Conservation (phyloP, 2,113 vertebrate genomes). For the Etia nguti region DNA sequence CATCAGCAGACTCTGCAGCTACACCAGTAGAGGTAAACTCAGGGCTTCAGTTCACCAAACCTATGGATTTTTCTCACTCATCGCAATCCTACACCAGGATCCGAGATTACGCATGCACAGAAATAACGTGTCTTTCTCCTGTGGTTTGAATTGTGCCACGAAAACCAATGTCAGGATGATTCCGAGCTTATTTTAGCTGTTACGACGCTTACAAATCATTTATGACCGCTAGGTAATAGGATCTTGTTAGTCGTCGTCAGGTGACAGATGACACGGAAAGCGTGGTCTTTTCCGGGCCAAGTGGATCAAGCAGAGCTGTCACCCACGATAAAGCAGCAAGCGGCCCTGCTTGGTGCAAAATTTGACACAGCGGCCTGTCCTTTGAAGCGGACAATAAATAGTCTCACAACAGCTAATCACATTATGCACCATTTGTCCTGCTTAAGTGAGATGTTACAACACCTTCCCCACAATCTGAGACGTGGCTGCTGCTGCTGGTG, state of each 20-base stretch:
- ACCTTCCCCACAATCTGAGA: constrained; percentile 5
- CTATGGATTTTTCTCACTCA: neutral
- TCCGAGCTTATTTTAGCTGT: neutral
- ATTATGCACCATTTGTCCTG: constrained; percentile 69
- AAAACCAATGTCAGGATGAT: neutral
- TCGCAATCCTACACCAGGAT: neutral
- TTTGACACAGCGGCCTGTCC: constrained; percentile 39
- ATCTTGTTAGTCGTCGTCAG: neutral
- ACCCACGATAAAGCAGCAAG: neutral
- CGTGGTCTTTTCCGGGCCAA: neutral
- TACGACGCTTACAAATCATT: neutral
- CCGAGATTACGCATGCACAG: neutral
- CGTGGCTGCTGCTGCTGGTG: neutral
- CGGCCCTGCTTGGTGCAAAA: constrained; percentile 35
- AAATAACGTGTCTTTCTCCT: neutral
- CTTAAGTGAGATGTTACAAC: constrained; percentile 62
- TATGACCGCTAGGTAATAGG: neutral
- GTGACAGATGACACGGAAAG: neutral
- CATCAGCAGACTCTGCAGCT: neutral
- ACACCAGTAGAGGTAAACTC: neutral
- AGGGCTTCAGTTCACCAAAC: neutral
- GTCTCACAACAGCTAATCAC: constrained; percentile 60
- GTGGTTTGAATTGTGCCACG: neutral
- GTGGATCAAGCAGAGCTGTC: neutral
- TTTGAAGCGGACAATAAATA: constrained; percentile 68